phyloP scores from a whole-genome alignment of 35 echinoderm and acorn worm genomes.

The Apostichopus japonicus region DNA sequence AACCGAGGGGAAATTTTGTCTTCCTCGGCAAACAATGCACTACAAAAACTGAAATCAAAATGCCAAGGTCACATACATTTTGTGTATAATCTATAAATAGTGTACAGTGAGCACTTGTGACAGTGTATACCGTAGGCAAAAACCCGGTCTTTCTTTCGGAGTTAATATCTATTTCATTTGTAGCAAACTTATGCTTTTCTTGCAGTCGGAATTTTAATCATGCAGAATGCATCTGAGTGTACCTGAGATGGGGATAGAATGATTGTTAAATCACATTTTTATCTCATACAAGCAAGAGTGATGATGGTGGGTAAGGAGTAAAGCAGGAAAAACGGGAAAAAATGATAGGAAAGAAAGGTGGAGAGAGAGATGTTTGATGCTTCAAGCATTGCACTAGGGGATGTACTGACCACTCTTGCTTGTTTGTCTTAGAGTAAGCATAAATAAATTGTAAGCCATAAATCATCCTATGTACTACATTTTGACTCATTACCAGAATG shows the following conservation, averaged over 20 bases:
- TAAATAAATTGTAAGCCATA: too few species aligned
- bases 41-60: constrained; percentile 24
- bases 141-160: background rate
- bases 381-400: too few species aligned
- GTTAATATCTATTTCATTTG: background rate
- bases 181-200: background rate
- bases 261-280: background rate
- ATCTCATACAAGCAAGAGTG: too few species aligned
- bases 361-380: too few species aligned
- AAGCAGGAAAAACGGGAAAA: too few species aligned
- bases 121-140: background rate
- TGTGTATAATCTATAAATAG: constrained; percentile 23
- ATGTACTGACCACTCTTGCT: too few species aligned
- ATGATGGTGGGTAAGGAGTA: too few species aligned
- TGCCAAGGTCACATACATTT: constrained; percentile 40
- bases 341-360: too few species aligned
- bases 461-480: too few species aligned
- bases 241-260: background rate
- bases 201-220: background rate
- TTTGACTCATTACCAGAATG: too few species aligned
- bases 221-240: background rate
- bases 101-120: background rate
- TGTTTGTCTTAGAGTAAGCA: too few species aligned
- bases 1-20: constrained; percentile 45
- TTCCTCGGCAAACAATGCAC: constrained; percentile 59